Evolutionary conservation across 2,888 invertebrate species (phyloP), one percentile per base, ranked within the genome.

Genomic region (Drosophila anomelani): DNA sequence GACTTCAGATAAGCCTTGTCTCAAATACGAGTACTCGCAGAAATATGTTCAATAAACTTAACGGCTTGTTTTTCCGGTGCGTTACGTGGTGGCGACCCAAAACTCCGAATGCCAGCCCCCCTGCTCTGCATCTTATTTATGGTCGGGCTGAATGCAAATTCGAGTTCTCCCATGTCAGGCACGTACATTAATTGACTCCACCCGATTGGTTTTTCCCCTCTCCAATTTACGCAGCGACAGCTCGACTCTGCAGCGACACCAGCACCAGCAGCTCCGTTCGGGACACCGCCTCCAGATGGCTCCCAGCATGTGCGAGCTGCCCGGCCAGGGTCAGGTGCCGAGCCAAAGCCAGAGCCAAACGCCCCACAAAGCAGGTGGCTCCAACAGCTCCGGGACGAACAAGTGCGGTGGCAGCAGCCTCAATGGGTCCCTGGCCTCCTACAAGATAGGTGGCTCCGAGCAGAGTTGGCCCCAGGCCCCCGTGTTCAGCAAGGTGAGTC

Each of bases 241-340:
- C 77, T 92, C 92, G 51, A 92, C 93, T 91, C 91, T 81, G 74
- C 80, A 81, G 41, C 77, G 87, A 56, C 77, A 69, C 47, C 83
- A 60, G 10, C 51, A 20, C 29, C 58, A 51, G 10, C 51, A 51
- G 26, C 54, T 17, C 59, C 79, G 73, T 57, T 54, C 12, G 44
- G 49, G n/a, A 46, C 49, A 20, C 59, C 55, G 39, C 67, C 68
- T 67, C 85, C 93, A 91, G 77, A 94, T 94, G 94, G 93, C 93
- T 71, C 94, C 94, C 62, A 94, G 93, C 81, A 91, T 92, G 76
- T 92, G 92, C 82, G 90, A 92, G 36, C 64, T 91, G 79, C 79
- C 88, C 67, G 80, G 86, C 54, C 85, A 81, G 55, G 68, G 68
- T 68, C 68, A 53, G 51, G 51, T 53, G 51, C 51, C 51, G 34